phyloP scores from a whole-genome alignment of 35 echinoderm and acorn worm species.

The Anneissia japonica region DNA sequence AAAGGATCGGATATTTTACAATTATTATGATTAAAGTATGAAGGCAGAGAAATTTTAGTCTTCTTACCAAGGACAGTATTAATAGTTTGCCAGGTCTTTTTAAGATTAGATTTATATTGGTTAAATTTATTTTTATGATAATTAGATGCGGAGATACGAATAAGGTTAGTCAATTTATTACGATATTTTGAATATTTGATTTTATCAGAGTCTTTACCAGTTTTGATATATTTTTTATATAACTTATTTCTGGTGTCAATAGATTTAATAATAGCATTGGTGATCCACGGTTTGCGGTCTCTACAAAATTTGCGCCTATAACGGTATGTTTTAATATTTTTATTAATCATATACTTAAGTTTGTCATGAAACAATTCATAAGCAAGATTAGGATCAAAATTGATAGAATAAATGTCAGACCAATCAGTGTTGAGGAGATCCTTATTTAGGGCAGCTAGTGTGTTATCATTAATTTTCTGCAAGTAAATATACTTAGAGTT shows the following conservation, averaged over 20 bases:
- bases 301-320: background rate
- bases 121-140: too few species aligned
- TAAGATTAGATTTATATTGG: too few species aligned
- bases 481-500: background rate
- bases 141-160: too few species aligned
- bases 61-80: too few species aligned
- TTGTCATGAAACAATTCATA: background rate
- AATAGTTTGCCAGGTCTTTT: too few species aligned
- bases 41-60: too few species aligned
- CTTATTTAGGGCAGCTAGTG: background rate
- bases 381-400: background rate
- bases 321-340: background rate
- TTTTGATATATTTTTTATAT: background rate
- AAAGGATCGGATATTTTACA: too few species aligned
- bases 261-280: background rate
- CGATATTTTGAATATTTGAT: too few species aligned
- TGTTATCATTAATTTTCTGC: background rate
- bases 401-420: background rate
- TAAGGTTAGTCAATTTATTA: too few species aligned
- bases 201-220: background rate
- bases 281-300: background rate
- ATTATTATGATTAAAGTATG: too few species aligned
- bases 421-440: background rate
- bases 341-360: background rate
- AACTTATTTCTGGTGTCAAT: background rate